Evolutionary conservation across 2,113 vertebrate genomes (phyloP).

Genomic region (Bostrychus sinensis): DNA sequence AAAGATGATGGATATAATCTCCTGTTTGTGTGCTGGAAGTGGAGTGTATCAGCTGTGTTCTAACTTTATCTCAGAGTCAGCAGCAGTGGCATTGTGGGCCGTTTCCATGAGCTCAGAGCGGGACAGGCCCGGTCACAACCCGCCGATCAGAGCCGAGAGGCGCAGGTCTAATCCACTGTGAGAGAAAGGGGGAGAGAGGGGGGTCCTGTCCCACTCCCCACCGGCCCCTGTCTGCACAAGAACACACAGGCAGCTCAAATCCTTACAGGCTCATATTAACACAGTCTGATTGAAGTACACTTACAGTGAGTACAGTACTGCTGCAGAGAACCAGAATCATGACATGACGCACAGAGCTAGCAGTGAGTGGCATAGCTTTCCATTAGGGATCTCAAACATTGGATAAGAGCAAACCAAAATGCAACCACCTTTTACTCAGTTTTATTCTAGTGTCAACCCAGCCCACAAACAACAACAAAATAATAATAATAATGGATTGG

Average conservation of each 20-base stretch:
- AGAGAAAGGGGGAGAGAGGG: no score
- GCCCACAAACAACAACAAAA: no score
- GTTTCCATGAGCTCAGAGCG: slow-evolving; percentile 45
- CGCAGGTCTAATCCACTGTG: slow-evolving; percentile 57
- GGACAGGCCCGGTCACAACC: slow-evolving; percentile 49
- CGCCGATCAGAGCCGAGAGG: slow-evolving; percentile 60
- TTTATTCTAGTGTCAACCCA: no score
- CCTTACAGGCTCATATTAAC: slow-evolving; percentile 32
- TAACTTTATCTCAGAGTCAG: slow-evolving; percentile 8
- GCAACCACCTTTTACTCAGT: no score
- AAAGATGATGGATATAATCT: slow-evolving; percentile 9
- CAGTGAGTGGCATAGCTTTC: no score
- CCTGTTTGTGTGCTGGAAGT: slow-evolving; percentile 14
- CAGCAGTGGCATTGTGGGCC: slow-evolving; percentile 9
- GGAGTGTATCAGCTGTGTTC: slow-evolving; percentile 1
- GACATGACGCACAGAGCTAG: no score
- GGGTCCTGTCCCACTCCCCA: slow-evolving; percentile 47
- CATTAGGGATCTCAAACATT: no score
- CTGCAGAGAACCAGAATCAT: no score
- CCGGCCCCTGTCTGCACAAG: slow-evolving; percentile 54
- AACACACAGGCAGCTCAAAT: slow-evolving; percentile 64
- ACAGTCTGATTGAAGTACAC: slow-evolving; percentile 13
- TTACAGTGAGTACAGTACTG: background rate
- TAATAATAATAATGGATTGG: no score
- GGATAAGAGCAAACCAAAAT: no score